Evolutionary conservation across 37 sponge, comb jelly and placozoan genomes (phyloP).

Genomic region (Aplysina aerophoba): DNA sequence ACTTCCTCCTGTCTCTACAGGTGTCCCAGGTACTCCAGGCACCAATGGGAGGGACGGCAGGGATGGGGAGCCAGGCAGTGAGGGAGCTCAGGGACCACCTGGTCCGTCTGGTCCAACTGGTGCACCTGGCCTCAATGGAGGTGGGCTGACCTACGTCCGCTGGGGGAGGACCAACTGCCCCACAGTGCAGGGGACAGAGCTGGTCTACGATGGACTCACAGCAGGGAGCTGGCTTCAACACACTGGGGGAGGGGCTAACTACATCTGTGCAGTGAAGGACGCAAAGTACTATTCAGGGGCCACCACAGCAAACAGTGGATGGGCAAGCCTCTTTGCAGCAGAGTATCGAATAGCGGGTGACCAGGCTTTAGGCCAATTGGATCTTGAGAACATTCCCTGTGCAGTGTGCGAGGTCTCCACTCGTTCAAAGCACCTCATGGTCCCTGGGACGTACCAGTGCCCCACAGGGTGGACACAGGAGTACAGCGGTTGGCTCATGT

Average conservation of each 20-base stretch:
- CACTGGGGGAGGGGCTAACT: conserved; percentile 59
- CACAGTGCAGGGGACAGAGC: conserved; percentile 27
- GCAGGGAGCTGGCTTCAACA: conserved; percentile 26
- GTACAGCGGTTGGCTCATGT: conserved; percentile 69
- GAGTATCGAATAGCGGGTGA: conserved; percentile 34
- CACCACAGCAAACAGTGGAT: conserved; percentile 7
- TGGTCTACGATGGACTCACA: conserved; percentile 44
- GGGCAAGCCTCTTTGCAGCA: conserved; percentile 25
- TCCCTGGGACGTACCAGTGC: conserved; percentile 50
- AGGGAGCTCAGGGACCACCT: conserved; percentile 7
- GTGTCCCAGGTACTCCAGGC: neutral
- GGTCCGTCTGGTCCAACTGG: conserved; percentile 20
- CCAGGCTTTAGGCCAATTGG: neutral
- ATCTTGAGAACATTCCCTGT: conserved; percentile 56
- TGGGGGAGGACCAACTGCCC: conserved; percentile 59
- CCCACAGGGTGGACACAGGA: conserved; percentile 56
- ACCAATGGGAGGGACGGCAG: conserved; percentile 8
- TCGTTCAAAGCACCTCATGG: conserved; percentile 39
- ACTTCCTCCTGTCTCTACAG: no score
- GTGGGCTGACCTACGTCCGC: conserved; percentile 16
- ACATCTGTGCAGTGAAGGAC: conserved; percentile 43
- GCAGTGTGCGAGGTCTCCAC: conserved; percentile 54
- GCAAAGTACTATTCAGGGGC: conserved; percentile 35
- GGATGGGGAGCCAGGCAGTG: conserved; percentile 31
- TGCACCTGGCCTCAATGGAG: conserved; percentile 8